Base-by-base conservation (phyloP, 1,140 invertebrate genomes). In the Neotoxoptera formosana region DNA sequence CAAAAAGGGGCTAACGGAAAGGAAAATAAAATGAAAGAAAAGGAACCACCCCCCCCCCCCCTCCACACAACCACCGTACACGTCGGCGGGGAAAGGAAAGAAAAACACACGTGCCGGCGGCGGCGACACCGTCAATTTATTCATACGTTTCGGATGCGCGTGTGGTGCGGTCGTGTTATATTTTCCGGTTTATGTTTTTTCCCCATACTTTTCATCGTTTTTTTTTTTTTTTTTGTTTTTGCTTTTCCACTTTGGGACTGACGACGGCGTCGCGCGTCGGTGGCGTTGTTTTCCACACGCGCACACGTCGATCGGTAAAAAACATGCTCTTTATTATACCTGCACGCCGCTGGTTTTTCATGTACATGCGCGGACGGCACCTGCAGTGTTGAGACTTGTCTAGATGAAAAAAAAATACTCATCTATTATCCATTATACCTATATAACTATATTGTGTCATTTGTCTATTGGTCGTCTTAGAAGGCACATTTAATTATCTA, bases 71-170 rank as follows among this genome's bases (percentile, higher is more conserved):
- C n/a, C n/a, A n/a, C n/a, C 41, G 41, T 41, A 41, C 41, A 23
- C 25, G 36, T 36, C 6, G 0, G 4, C 45, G 30, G n/a, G 41
- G 23, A 88, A 30, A 48, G 47, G 25, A 45, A 90, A 90, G 53
- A 45, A 90, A 90, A 90, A 90, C 88, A 41, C 53, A 90, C 88
- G 51, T 90, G 51, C 36, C 56, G 89, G 89, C 36, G 36, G 53
- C 45, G 36, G 21, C 36, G 30, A 90, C 89, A 56, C 11, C 89
- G 56, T 67, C 89, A 90, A 90, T 90, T 90, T 90, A 90, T 90
- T 90, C 89, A 90, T 90, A 90, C 89, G 53, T 9, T 67, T 67
- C 53, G 89, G 25, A 67, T 67, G 56, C 53, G 41, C 60, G 88
- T 41, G 88, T 34, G 88, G 88, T 41, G 88, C 51, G 88, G 88